Conservation (phyloP, 2,797 vertebrate genomes). For the Malurus leucopterus region DNA sequence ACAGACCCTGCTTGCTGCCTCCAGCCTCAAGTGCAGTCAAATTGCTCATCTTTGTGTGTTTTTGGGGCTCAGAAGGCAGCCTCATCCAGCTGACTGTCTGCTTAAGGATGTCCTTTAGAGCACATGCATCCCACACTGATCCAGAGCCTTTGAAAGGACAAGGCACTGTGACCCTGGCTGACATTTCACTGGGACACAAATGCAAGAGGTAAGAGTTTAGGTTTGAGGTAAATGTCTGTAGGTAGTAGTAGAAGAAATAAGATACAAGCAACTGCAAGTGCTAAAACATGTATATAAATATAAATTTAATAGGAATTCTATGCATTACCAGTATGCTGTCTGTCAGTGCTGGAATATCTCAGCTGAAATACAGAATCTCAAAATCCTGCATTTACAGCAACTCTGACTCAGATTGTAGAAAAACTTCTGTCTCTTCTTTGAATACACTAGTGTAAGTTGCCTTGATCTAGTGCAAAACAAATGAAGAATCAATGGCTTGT, state of each 20-base stretch:
- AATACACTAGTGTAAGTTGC: not conserved
- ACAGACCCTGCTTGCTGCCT: not conserved
- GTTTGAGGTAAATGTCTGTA: not conserved
- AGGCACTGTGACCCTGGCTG: not conserved
- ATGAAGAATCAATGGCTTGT: slow-evolving; percentile 5
- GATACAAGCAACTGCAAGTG: not conserved
- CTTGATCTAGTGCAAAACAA: slow-evolving; percentile 11
- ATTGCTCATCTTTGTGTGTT: not conserved
- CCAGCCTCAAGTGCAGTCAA: not conserved
- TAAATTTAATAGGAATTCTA: not conserved
- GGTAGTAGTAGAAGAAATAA: not conserved
- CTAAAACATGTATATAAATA: not conserved
- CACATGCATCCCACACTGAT: fast-evolving
- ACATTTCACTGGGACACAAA: not conserved
- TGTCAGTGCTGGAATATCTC: not conserved
- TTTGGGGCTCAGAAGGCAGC: not conserved
- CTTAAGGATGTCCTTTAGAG: not conserved
- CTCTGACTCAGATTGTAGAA: not conserved
- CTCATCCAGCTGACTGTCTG: not conserved
- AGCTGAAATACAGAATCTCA: not conserved
- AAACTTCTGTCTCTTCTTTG: not conserved
- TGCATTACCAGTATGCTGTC: not conserved
- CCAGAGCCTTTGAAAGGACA: not conserved
- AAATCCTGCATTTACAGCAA: not conserved
- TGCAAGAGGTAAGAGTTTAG: not conserved